Conservation (phyloP, 2,797 vertebrate genomes). For the Loris lydekkerianus region DNA sequence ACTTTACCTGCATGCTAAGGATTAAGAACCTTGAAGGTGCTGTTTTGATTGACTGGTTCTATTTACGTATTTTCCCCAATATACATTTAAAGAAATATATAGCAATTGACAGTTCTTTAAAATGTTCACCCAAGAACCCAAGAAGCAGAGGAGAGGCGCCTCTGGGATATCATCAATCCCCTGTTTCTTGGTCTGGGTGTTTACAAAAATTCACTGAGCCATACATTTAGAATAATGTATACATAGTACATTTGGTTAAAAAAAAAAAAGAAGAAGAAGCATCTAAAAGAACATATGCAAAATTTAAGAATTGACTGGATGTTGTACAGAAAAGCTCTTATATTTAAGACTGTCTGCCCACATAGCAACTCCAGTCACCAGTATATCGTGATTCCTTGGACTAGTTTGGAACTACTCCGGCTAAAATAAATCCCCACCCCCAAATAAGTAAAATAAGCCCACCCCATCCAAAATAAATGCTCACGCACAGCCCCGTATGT, state of each 20-base stretch:
- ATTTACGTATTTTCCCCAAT: neutral
- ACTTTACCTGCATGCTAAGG: neutral
- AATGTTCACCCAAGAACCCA: neutral
- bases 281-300: neutral
- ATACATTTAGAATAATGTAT: neutral
- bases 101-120: neutral
- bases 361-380: rapidly evolving
- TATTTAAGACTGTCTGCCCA: rapidly evolving
- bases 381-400: rapidly evolving
- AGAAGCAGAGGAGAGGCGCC: rapidly evolving
- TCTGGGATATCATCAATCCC: rapidly evolving
- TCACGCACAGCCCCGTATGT: neutral
- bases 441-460: neutral
- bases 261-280: no score
- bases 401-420: neutral
- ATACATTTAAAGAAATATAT: neutral
- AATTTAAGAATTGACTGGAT: neutral
- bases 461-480: neutral
- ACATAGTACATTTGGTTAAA: neutral
- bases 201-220: neutral
- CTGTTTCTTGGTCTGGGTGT: neutral
- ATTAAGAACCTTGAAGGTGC: neutral
- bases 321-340: neutral
- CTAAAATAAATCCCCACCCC: neutral
- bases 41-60: neutral